phyloP scores from a whole-genome alignment of 2,888 invertebrate genomes.

The Cyclophora punctaria region DNA sequence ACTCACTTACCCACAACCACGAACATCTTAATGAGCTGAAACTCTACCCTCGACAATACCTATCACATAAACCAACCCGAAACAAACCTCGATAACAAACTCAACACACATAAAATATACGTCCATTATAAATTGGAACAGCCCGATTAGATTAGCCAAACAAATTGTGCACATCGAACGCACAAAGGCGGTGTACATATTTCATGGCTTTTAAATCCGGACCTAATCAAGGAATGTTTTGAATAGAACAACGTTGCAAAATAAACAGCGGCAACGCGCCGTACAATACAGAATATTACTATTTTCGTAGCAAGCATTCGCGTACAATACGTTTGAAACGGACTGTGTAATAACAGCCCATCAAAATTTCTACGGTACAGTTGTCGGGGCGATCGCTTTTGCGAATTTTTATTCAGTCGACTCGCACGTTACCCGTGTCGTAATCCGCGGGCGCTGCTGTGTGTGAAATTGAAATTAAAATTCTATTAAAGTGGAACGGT shows the following conservation, averaged over 20 bases:
- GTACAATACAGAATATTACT: slow-evolving; percentile 37
- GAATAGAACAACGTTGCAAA: slow-evolving; percentile 19
- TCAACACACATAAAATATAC: background rate
- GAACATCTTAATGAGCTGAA: no score
- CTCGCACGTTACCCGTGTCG: slow-evolving; percentile 36
- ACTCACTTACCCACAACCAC: no score
- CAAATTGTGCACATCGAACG: background rate
- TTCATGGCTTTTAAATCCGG: slow-evolving; percentile 11
- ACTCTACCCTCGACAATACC: no score
- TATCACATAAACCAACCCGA: no score
- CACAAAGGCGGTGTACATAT: background rate
- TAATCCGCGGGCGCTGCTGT: slow-evolving; percentile 53
- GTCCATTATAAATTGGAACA: background rate
- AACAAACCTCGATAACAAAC: no score
- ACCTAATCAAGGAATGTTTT: slow-evolving; percentile 25
- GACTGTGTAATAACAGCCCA: slow-evolving; percentile 65
- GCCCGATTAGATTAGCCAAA: background rate
- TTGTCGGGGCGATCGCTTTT: slow-evolving; percentile 47
- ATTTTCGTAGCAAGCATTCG: slow-evolving; percentile 40
- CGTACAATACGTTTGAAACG: slow-evolving; percentile 64
- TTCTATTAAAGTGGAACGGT: slow-evolving; percentile 58
- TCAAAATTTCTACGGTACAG: slow-evolving; percentile 64
- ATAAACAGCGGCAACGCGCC: slow-evolving; percentile 21
- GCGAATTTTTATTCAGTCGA: slow-evolving; percentile 47
- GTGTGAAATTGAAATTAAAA: slow-evolving; percentile 72